Conservation (phyloP, 1,140 invertebrate genomes). For the Meloidogyne hapla region DNA sequence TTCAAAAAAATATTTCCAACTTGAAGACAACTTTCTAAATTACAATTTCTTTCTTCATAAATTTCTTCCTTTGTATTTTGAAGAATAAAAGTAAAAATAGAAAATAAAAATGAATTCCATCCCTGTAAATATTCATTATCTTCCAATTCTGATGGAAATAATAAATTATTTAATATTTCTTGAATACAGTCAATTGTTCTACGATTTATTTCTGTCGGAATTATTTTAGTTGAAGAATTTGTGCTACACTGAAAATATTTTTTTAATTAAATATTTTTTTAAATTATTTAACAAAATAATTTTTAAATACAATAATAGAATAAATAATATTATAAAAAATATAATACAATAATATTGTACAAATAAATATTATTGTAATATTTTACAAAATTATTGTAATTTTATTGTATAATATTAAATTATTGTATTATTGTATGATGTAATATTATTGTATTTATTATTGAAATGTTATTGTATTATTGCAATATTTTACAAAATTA, state of each 20-base stretch:
- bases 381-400: too few species aligned
- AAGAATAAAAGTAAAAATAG: conserved; percentile 7
- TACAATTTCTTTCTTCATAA: background rate
- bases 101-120: conserved; percentile 23
- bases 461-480: too few species aligned
- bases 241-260: background rate
- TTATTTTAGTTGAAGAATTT: background rate
- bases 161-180: conserved; percentile 10
- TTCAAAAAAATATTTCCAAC: conserved; percentile 12
- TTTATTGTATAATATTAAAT: too few species aligned
- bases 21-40: background rate
- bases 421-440: too few species aligned
- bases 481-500: too few species aligned
- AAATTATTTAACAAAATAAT: too few species aligned
- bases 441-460: too few species aligned
- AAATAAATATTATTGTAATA: too few species aligned
- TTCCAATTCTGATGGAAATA: background rate
- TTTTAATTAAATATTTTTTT: background rate
- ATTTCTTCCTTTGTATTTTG: background rate
- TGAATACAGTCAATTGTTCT: conserved; percentile 10
- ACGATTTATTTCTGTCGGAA: conserved; percentile 20
- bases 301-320: too few species aligned
- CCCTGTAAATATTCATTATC: background rate
- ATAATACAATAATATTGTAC: too few species aligned
- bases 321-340: too few species aligned